Percentiles rank a stretch among this genome's conserved stretches.
phyloP scores from a whole-genome alignment of 2,113 vertebrate species.

The Phyllostomus discolor region DNA sequence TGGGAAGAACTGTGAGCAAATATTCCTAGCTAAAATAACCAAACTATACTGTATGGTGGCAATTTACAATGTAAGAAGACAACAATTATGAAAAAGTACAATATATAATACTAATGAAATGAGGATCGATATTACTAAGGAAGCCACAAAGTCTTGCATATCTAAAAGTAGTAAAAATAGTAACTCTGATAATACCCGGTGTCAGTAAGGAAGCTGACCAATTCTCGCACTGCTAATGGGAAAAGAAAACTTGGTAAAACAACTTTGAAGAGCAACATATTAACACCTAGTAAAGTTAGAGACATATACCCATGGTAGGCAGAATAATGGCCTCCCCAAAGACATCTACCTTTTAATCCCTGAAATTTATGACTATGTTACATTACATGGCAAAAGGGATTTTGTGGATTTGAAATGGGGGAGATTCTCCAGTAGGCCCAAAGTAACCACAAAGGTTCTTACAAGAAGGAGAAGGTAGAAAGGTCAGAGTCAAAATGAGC shows the following conservation, averaged over 20 bases:
- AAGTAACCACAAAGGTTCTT: background rate
- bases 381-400: background rate
- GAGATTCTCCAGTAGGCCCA: background rate
- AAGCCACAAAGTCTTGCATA: constrained; percentile 2
- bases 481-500: background rate
- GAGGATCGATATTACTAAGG: background rate
- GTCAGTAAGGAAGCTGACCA: background rate
- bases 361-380: background rate
- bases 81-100: background rate
- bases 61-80: background rate
- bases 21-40: constrained; percentile 23
- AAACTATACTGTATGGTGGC: background rate
- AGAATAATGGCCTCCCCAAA: background rate
- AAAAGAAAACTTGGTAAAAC: background rate
- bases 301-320: background rate
- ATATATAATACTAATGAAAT: background rate
- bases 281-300: background rate
- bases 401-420: background rate
- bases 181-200: background rate
- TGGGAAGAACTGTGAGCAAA: constrained; percentile 17
- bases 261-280: background rate
- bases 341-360: background rate
- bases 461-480: too few species aligned
- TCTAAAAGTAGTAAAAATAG: background rate
- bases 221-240: background rate